Conservation (phyloP, 64 coral and sea anemone genomes). For the Porites lutea region DNA sequence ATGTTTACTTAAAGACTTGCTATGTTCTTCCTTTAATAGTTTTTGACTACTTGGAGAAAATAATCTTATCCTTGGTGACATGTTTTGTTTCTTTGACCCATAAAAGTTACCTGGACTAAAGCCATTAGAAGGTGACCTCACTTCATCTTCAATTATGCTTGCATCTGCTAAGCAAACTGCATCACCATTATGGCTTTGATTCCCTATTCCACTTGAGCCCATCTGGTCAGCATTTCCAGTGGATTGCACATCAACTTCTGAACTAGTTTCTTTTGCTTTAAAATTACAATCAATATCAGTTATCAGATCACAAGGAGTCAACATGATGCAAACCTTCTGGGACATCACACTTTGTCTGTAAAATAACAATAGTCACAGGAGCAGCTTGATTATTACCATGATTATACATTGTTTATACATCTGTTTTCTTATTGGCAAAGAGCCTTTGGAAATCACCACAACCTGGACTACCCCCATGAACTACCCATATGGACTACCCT, state of each 20-base stretch:
- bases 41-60: background rate
- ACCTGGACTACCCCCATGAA: no score
- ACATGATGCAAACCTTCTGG: background rate
- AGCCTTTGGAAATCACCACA: no score
- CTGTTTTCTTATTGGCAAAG: no score
- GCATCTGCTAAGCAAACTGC: background rate
- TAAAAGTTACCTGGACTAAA: conserved; percentile 77
- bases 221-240: background rate
- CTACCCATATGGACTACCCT: no score
- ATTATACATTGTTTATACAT: no score
- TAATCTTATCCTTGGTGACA: conserved; percentile 13
- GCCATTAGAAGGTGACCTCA: conserved; percentile 41
- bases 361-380: background rate
- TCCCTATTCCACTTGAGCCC: no score
- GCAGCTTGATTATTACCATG: no score
- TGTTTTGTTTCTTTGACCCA: conserved; percentile 60
- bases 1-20: background rate
- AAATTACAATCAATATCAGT: conserved; percentile 36
- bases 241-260: background rate
- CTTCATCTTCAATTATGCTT: background rate
- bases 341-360: background rate
- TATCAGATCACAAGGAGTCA: background rate
- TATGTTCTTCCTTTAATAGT: conserved; percentile 2
- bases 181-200: background rate
- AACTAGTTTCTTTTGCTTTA: background rate